Evolutionary conservation across 2,113 vertebrate species (phyloP).

Genomic region (Lasiurus cinereus): DNA sequence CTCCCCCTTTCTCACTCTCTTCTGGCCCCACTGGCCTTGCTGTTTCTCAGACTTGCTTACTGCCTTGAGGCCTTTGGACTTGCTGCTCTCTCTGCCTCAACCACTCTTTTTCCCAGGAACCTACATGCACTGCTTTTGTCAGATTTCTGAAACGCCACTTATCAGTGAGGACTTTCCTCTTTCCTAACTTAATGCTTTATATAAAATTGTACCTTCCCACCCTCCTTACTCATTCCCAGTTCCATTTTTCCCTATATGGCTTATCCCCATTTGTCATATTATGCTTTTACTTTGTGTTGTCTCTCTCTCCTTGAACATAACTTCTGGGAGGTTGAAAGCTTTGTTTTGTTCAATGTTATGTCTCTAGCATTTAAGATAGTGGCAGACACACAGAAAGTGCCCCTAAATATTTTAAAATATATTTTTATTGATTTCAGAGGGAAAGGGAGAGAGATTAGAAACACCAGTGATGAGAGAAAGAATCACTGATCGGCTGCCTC

Average conservation of each 20-base stretch:
- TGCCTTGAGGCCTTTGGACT: neutral
- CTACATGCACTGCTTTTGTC: neutral
- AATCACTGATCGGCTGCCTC: neutral
- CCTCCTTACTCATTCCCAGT: neutral
- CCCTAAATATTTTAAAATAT: neutral
- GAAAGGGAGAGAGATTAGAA: neutral
- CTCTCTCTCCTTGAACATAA: neutral
- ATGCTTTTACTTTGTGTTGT: neutral
- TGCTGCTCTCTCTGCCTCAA: neutral
- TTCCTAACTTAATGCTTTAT: neutral
- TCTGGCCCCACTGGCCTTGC: neutral
- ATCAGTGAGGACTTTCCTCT: neutral
- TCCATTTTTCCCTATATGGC: neutral
- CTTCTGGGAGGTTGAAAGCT: neutral
- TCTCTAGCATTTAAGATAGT: neutral
- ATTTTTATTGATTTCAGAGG: neutral
- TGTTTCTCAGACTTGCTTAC: neutral
- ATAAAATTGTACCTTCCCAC: neutral
- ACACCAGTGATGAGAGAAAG: neutral
- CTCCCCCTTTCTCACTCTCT: neutral
- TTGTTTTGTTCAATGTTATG: neutral
- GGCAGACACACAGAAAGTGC: neutral
- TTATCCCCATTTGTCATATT: neutral
- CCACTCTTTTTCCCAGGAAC: neutral
- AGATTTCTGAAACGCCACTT: constrained; percentile 24